A percentile compares a stretch with the other conserved stretches of the same genome.
Conservation (phyloP, 2,888 invertebrate genomes). For the Chromoteleia sp. region DNA sequence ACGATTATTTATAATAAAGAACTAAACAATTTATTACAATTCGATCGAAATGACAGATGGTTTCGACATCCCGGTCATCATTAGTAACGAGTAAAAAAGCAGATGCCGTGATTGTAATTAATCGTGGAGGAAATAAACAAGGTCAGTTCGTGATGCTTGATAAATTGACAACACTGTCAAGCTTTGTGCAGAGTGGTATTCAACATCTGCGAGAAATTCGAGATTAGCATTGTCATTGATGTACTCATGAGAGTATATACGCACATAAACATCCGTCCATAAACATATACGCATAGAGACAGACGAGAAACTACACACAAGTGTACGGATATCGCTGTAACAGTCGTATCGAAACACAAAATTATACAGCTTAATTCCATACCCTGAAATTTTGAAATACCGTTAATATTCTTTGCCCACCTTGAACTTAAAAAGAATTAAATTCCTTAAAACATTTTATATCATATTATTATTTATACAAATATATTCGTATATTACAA, state of each 20-base stretch:
- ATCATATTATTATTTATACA: too few species aligned
- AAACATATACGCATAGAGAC: slow-evolving; percentile 11
- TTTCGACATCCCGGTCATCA: slow-evolving; percentile 31
- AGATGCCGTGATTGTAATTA: slow-evolving; percentile 47
- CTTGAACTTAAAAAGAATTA: too few species aligned
- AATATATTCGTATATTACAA: too few species aligned
- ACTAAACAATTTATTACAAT: slow-evolving; percentile 47
- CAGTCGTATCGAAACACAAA: slow-evolving; percentile 12
- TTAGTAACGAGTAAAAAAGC: slow-evolving; percentile 45
- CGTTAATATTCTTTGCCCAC: background rate
- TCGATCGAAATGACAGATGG: slow-evolving; percentile 45
- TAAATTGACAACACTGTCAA: slow-evolving; percentile 59
- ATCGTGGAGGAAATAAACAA: slow-evolving; percentile 59
- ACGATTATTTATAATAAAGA: slow-evolving; percentile 11
- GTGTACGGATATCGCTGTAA: slow-evolving; percentile 5
- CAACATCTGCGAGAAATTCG: slow-evolving; percentile 60
- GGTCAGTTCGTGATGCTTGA: slow-evolving; percentile 36
- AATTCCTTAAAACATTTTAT: too few species aligned
- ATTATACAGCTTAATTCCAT: slow-evolving; percentile 16
- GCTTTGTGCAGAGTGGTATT: slow-evolving; percentile 49
- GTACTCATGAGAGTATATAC: slow-evolving; percentile 52
- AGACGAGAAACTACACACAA: background rate
- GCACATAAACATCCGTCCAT: slow-evolving; percentile 34
- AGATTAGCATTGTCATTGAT: slow-evolving; percentile 58
- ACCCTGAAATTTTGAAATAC: background rate